Percentiles rank a stretch among this genome's conserved stretches.
Conservation (phyloP, 2,888 invertebrate genomes). For the Stramonita haemastoma region DNA sequence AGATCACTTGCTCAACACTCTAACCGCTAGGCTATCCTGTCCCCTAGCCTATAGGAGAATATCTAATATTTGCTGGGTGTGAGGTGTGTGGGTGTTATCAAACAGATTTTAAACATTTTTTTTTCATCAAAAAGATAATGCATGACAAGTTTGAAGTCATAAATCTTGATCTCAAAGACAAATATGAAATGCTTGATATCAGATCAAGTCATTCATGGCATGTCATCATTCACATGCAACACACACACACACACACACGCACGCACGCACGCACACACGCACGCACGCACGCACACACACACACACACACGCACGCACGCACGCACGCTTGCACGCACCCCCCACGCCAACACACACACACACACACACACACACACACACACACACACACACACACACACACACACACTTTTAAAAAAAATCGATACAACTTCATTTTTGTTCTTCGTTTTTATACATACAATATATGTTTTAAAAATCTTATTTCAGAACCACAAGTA, state of each 20-base stretch:
- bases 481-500: too few relatives aligned
- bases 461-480: too few relatives aligned
- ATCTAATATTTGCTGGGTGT: too few relatives aligned
- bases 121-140: background rate
- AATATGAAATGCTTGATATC: too few relatives aligned
- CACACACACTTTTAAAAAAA: background rate
- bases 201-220: background rate
- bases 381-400: background rate
- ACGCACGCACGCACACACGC: background rate
- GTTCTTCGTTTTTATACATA: too few relatives aligned
- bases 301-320: background rate
- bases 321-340: background rate
- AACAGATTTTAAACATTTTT: background rate
- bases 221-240: background rate
- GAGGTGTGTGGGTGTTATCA: too few relatives aligned
- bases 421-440: too few relatives aligned
- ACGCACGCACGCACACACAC: background rate
- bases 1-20: too few relatives aligned
- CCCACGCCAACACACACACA: background rate
- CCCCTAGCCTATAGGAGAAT: too few relatives aligned
- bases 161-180: too few relatives aligned
- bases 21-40: too few relatives aligned
- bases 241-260: background rate
- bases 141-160: too few relatives aligned
- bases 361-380: background rate